Evolutionary conservation across 2,113 vertebrate genomes (phyloP), one percentile per base, ranked within the genome.

Genomic region (Alaudala cheleensis): DNA sequence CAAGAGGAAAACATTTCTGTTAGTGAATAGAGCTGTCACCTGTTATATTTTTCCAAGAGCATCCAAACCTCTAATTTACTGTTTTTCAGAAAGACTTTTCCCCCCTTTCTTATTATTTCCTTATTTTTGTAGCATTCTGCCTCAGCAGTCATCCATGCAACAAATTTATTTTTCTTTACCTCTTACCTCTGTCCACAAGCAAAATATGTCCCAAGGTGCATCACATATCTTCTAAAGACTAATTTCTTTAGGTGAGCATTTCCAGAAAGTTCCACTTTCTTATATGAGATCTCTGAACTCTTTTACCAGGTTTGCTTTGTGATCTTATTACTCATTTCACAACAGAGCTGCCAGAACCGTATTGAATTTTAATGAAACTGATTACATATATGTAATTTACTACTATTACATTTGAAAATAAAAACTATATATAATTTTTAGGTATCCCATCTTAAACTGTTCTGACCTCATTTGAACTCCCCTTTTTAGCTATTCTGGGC

Each of bases 381-480:
- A 82, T 54, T 62, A 80, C 67, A 91, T 45, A 23, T 51, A n/a
- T 62, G 33, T 29, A 64, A 85, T 92, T 81, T 83, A 60, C 19
- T 61, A 45, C 40, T 64, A 26, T 91, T 90, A 57, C 14, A 44
- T 37, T 40, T 62, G 29, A 64, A 70, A 94, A 84, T 85, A 26
- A 53, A 51, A 94, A 78, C 51, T 45, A n/a, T 14, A 11, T 77
- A 12, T 80, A 90, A 92, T 83, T 88, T 77, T 54, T 91, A 90
- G 16, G 64, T 77, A 73, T 95, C 49, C 67, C 34, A 20, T 81
- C 67, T 94, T 83, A 81, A 93, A 92, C 66, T 79, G 39, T 90
- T 90, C 66, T 97, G 95, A 93, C 97, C 97, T 97, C 57, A 90
- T 83, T 92, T 97, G 96, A 97, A 97, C 97, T 96, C 78, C 87